phyloP scores from a whole-genome alignment of 2,888 invertebrate species.

The Xestobium rufovillosum region DNA sequence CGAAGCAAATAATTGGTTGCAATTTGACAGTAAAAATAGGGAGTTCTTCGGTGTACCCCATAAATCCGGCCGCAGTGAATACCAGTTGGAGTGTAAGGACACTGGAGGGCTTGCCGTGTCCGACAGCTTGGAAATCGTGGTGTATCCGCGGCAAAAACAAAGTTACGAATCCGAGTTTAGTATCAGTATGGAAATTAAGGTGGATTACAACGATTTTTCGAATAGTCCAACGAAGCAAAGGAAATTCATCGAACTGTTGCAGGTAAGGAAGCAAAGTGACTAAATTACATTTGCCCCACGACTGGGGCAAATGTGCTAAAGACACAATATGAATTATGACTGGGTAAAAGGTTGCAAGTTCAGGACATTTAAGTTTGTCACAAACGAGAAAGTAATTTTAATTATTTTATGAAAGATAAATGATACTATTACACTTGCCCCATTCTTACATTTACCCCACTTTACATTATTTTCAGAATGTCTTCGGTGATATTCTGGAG shows the following conservation, averaged over 20 bases:
- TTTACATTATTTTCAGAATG: conserved; percentile 46
- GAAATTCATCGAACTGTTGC: conserved; percentile 71
- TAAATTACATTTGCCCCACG: no score
- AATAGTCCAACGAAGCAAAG: conserved; percentile 66
- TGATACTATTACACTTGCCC: no score
- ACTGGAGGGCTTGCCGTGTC: conserved; percentile 65
- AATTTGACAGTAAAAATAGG: conserved; percentile 80
- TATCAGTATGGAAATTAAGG: conserved; percentile 60
- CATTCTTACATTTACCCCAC: no score
- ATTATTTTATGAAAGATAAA: no score
- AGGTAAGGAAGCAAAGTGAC: no score
- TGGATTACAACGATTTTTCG: conserved; percentile 54
- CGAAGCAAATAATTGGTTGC: conserved; percentile 70
- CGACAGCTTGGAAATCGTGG: conserved; percentile 72
- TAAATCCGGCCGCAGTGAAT: conserved; percentile 68
- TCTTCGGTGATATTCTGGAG: conserved; percentile 76
- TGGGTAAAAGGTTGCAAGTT: no score
- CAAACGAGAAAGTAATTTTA: no score
- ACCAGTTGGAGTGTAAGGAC: conserved; percentile 70
- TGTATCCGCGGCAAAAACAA: conserved; percentile 55
- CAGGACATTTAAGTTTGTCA: no score
- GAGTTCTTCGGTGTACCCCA: conserved; percentile 77
- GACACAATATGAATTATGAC: no score
- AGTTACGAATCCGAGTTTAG: conserved; percentile 72
- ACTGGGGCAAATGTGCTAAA: no score